phyloP scores from a whole-genome alignment of 2,888 invertebrate genomes.

The Lacanobia wlatinum region DNA sequence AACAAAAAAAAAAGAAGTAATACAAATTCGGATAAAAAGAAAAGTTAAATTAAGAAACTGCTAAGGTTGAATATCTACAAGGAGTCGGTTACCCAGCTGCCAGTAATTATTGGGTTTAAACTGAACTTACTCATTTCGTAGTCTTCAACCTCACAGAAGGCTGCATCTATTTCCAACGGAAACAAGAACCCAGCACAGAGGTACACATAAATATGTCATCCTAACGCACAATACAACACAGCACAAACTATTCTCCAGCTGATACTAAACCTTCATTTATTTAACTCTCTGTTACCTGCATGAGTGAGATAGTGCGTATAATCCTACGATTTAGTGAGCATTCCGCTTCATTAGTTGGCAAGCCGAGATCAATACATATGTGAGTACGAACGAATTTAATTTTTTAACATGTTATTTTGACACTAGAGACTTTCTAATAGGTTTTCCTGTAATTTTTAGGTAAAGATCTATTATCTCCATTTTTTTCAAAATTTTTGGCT shows the following conservation, averaged over 20 bases:
- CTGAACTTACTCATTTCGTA: neutral
- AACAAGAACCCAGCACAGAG: constrained; percentile 5
- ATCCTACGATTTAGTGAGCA: constrained; percentile 69
- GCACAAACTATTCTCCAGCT: constrained; percentile 45
- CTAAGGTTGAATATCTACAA: neutral
- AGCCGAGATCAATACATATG: constrained; percentile 63
- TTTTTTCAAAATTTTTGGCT: too few species aligned
- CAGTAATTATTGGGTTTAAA: too few species aligned
- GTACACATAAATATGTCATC: constrained; percentile 40
- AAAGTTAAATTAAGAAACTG: neutral
- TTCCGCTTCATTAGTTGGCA: constrained; percentile 65
- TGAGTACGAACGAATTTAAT: too few species aligned
- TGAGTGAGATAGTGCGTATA: constrained; percentile 68
- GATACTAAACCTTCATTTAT: constrained; percentile 67
- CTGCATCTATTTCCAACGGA: neutral
- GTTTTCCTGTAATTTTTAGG: too few species aligned
- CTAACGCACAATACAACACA: constrained; percentile 49
- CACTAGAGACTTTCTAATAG: too few species aligned
- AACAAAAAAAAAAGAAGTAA: too few species aligned
- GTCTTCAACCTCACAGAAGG: neutral
- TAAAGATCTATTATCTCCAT: too few species aligned
- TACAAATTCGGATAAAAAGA: too few species aligned
- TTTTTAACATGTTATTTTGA: too few species aligned
- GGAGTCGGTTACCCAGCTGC: neutral
- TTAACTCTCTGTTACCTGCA: constrained; percentile 65